phyloP scores from a whole-genome alignment of 92 coral and sea anemone species.

The Epizoanthus rinbou region DNA sequence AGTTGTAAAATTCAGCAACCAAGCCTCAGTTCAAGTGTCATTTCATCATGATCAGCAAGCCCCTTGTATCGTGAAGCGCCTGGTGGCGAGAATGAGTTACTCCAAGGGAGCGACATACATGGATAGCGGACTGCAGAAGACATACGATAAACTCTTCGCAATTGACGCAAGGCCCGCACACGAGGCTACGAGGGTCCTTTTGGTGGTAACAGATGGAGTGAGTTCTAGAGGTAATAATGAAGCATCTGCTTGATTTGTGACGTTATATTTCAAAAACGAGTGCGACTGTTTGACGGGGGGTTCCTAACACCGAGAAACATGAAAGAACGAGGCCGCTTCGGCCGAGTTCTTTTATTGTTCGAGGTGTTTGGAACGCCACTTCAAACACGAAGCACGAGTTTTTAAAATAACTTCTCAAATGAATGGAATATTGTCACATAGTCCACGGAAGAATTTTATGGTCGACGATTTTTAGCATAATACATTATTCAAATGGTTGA shows the following conservation, averaged over 20 bases:
- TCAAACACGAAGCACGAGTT: too few species aligned
- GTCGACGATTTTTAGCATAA: too few species aligned
- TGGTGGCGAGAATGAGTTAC: neutral
- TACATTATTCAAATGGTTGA: too few species aligned
- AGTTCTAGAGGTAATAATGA: slow-evolving; percentile 41
- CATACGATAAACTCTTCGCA: slow-evolving; percentile 5
- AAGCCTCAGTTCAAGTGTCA: slow-evolving; percentile 27
- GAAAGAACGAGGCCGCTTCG: neutral
- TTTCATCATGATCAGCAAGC: neutral
- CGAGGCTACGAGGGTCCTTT: slow-evolving; percentile 25
- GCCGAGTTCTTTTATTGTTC: neutral
- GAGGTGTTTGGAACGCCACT: too few species aligned
- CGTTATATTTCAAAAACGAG: too few species aligned
- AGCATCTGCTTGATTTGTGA: too few species aligned
- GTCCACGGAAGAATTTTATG: too few species aligned
- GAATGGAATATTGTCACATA: too few species aligned
- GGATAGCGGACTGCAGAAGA: neutral
- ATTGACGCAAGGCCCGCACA: slow-evolving; percentile 9
- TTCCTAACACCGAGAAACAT: too few species aligned
- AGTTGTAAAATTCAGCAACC: slow-evolving; percentile 13
- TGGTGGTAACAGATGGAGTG: slow-evolving; percentile 32
- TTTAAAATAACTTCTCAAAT: too few species aligned
- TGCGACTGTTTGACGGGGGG: too few species aligned
- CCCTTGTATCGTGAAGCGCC: neutral
- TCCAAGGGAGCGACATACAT: neutral